These are phyloP conservation scores for Apotomis turbidana DNA, from an alignment of 2,888 invertebrate genomes.

Conservation along the genomic window DNA sequence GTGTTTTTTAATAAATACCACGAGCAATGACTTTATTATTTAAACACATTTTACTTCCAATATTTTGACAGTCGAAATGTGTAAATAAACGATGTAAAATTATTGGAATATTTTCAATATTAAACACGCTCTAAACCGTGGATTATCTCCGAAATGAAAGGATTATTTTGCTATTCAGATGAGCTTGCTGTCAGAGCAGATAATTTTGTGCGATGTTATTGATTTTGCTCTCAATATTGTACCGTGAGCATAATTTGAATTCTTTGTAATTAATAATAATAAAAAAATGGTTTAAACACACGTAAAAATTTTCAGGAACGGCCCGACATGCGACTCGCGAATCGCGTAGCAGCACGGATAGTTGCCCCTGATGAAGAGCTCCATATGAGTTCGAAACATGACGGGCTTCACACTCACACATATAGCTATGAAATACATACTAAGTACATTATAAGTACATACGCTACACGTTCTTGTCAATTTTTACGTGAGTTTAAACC, in stretches of 20 bases:
- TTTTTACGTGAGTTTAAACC: too few relatives aligned
- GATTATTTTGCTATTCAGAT: constrained; percentile 42
- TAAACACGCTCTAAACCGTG: constrained; percentile 40
- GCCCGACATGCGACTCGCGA: too few relatives aligned
- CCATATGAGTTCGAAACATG: too few relatives aligned
- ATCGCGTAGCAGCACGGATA: too few relatives aligned
- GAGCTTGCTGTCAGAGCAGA: constrained; percentile 34
- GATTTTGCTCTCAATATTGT: constrained; percentile 46
- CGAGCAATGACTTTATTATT: neutral
- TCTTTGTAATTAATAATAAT: neutral
- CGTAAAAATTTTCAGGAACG: too few relatives aligned
- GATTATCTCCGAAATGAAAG: constrained; percentile 52
- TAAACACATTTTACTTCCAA: constrained; percentile 49
- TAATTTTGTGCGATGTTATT: constrained; percentile 38
- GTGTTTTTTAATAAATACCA: neutral
- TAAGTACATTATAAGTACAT: too few relatives aligned
- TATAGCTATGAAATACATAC: too few relatives aligned
- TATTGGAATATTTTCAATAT: constrained; percentile 51
- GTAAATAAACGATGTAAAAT: constrained; percentile 35
- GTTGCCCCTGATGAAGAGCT: too few relatives aligned
- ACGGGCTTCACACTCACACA: too few relatives aligned
- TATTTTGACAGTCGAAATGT: constrained; percentile 54
- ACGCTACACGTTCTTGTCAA: too few relatives aligned
- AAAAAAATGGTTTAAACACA: too few relatives aligned
- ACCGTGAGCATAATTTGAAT: constrained; percentile 3